phyloP scores from a whole-genome alignment of 1,140 invertebrate species.

The Drosophila paulistorum region DNA sequence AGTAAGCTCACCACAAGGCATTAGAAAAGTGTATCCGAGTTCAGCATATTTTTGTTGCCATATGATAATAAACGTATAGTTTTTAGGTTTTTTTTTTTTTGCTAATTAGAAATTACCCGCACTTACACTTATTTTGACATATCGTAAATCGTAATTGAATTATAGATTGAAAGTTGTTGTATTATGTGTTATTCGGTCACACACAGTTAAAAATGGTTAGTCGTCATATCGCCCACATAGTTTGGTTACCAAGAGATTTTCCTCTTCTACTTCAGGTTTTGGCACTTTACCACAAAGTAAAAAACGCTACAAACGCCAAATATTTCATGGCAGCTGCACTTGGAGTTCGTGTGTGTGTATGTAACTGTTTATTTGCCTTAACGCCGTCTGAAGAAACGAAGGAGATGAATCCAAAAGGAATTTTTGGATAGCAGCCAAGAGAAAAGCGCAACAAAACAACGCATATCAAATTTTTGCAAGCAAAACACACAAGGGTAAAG shows the following conservation, averaged over 20 bases:
- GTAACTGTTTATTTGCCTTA: constrained; percentile 71
- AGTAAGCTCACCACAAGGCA: too few species aligned
- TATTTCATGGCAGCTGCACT: constrained; percentile 66
- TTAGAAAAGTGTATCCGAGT: too few species aligned
- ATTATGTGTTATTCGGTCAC: not conserved
- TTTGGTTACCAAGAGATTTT: constrained; percentile 53
- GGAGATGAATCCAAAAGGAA: constrained; percentile 22
- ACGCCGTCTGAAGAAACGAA: constrained; percentile 1
- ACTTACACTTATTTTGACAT: too few species aligned
- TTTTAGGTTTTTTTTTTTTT: too few species aligned
- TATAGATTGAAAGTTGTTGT: too few species aligned
- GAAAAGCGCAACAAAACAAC: constrained; percentile 76
- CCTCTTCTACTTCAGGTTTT: constrained; percentile 39
- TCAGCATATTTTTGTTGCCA: too few species aligned
- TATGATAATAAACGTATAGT: too few species aligned
- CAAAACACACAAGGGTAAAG: constrained; percentile 28
- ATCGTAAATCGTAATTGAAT: too few species aligned
- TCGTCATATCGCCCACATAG: constrained; percentile 31
- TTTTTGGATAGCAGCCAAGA: constrained; percentile 64
- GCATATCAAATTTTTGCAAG: constrained; percentile 73
- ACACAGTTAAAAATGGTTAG: not conserved
- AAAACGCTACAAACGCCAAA: constrained; percentile 73
- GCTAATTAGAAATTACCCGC: too few species aligned
- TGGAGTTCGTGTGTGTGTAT: constrained; percentile 19
- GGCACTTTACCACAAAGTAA: constrained; percentile 55